These are phyloP conservation scores for Hucho hucho DNA, from an alignment of 2,113 vertebrate species.

Conservation along the genomic window DNA sequence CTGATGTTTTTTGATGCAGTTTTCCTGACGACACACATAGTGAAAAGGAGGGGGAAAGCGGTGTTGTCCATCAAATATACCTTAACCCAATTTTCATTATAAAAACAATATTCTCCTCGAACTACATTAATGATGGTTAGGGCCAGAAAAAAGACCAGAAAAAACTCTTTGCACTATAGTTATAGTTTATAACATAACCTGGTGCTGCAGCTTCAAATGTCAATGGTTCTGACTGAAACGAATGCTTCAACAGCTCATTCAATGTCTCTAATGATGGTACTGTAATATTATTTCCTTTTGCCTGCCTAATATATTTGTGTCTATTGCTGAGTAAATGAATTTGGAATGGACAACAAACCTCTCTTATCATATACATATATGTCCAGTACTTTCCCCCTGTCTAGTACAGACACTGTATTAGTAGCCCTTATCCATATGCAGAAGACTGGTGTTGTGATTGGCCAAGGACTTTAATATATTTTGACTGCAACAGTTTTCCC, in stretches of 20 bases:
- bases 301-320: no score
- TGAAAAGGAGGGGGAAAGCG: no score
- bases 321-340: no score
- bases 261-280: not conserved
- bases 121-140: conserved; percentile 51
- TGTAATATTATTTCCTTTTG: no score
- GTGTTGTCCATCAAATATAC: conserved; percentile 53
- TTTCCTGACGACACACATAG: conserved; percentile 9
- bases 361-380: no score
- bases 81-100: conserved; percentile 53
- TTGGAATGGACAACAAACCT: no score
- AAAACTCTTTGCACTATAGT: no score
- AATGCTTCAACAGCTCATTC: conserved; percentile 8
- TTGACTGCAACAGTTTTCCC: conserved; percentile 71
- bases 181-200: conserved; percentile 19
- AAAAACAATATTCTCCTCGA: conserved; percentile 49
- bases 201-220: conserved; percentile 13
- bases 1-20: conserved; percentile 75
- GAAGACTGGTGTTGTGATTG: conserved; percentile 19
- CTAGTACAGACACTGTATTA: conserved; percentile 19
- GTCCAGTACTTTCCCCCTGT: no score
- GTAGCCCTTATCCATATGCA: not conserved
- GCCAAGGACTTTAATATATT: conserved; percentile 55
- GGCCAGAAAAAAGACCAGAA: no score
- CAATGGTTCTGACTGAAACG: conserved; percentile 7